phyloP scores from a whole-genome alignment of 2,888 invertebrate species.

The Sussaba pulchella region DNA sequence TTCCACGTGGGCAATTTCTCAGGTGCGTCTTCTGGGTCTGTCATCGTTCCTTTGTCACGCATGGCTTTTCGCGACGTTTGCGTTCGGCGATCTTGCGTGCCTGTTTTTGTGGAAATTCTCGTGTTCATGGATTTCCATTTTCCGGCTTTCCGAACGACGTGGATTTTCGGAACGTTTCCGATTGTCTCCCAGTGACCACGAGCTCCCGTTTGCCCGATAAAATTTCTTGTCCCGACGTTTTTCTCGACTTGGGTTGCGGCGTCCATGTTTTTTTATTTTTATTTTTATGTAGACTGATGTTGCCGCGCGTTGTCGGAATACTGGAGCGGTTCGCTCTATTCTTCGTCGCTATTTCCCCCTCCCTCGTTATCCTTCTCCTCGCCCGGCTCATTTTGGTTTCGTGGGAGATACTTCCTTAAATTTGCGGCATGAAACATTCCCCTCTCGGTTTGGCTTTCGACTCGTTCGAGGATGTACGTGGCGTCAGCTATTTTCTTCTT shows the following conservation, averaged over 20 bases:
- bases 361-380: not conserved
- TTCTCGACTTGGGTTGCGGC: not conserved
- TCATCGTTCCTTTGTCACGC: too few species aligned
- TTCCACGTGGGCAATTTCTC: too few species aligned
- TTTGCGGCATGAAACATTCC: constrained; percentile 8
- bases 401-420: not conserved
- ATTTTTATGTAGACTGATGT: not conserved
- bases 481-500: not conserved
- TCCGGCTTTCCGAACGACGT: too few species aligned
- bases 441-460: not conserved
- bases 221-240: not conserved
- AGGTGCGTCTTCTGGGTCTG: too few species aligned
- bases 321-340: not conserved
- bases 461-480: constrained; percentile 15
- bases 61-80: too few species aligned
- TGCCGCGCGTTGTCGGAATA: not conserved
- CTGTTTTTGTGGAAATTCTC: too few species aligned
- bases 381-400: not conserved
- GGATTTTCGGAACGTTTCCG: not conserved
- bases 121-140: too few species aligned
- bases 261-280: not conserved
- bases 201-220: not conserved
- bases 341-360: not conserved
- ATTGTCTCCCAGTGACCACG: not conserved
- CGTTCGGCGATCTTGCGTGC: too few species aligned